These are phyloP conservation scores for Apis cerana DNA, from an alignment of 1,140 invertebrate genomes.

Conservation along the genomic window DNA sequence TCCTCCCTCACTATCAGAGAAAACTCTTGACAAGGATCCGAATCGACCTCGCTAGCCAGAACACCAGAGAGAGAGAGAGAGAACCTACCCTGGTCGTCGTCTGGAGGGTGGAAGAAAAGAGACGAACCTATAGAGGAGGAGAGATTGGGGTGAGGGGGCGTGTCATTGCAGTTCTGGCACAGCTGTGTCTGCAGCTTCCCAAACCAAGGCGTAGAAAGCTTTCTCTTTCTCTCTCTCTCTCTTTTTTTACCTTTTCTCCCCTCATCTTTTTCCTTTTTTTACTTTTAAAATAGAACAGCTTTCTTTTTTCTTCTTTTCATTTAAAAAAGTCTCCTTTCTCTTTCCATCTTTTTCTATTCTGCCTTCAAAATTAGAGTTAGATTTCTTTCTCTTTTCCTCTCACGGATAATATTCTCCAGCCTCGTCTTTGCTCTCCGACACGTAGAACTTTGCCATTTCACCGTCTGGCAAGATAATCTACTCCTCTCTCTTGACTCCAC, in stretches of 20 bases:
- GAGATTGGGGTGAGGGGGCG: slow-evolving; percentile 55
- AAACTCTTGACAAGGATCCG: slow-evolving; percentile 45
- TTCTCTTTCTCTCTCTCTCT: neutral
- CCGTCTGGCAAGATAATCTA: slow-evolving; percentile 73
- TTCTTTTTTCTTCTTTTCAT: too few relatives aligned
- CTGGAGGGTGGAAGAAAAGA: slow-evolving; percentile 44
- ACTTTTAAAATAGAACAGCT: too few relatives aligned
- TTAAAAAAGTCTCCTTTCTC: too few relatives aligned
- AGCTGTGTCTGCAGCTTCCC: slow-evolving; percentile 62
- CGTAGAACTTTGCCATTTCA: slow-evolving; percentile 70
- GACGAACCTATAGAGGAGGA: slow-evolving; percentile 5
- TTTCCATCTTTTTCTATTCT: too few relatives aligned
- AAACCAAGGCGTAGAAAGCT: slow-evolving; percentile 51
- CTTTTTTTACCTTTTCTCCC: neutral
- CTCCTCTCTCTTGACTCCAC: slow-evolving; percentile 33
- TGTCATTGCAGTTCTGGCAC: slow-evolving; percentile 62
- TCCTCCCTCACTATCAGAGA: slow-evolving; percentile 27
- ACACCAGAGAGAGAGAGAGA: slow-evolving; percentile 23
- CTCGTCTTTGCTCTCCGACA: slow-evolving; percentile 40
- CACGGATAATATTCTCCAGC: slow-evolving; percentile 11
- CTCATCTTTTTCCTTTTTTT: neutral
- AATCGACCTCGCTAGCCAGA: slow-evolving; percentile 67
- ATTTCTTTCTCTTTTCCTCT: neutral
- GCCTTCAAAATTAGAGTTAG: too few relatives aligned
- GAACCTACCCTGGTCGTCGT: slow-evolving; percentile 57